Base-by-base conservation (phyloP, 2,113 vertebrate genomes). In the Eclectus roratus region DNA sequence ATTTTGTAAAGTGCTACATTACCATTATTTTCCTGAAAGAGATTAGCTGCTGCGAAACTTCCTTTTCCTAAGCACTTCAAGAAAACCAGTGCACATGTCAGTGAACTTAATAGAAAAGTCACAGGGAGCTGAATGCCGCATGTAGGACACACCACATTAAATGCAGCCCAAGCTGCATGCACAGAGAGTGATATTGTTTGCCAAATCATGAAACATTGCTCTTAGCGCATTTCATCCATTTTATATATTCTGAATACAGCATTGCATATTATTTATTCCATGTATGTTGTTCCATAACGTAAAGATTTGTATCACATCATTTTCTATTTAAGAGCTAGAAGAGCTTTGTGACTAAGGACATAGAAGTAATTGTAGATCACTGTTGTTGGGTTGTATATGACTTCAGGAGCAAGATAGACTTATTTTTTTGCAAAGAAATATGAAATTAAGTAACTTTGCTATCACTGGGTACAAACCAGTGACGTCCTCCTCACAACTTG, bases 1-100 rank as follows among this genome's bases (percentile, higher is more conserved):
- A 72, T 86, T 96, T 76, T 92, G 66, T 53, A 80, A 94, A 96
- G 87, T 89, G 88, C 72, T 90, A 73, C 82, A 83, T 49, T 88
- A 80, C n/a, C n/a, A 80, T 95, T 80, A 78, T 93, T 91, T 88
- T 95, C 64, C 47, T 74, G 64, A 86, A 90, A 50, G 68, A 94
- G 85, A 95, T 92, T 68, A 83, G 64, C 31, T 65, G 50, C 88
- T 60, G 69, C 64, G 88, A 87, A 91, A 58, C 78, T 80, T 94
- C 84, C 64, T 90, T 74, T 91, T 80, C 79, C 68, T 70, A 89
- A 78, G 69, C 18, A 78, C 46, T 78, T 93, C 41, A 95, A 91
- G 80, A 80, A 92, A 97, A 88, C 15, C 71, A 90, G 14, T 4
- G 6, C 46, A 49, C 29, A 21, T 49, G 74, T 41, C 78, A 61